Evolutionary conservation across 2,888 invertebrate species (phyloP), one percentile per base, ranked within the genome.

Genomic region (Oscheius onirici): DNA sequence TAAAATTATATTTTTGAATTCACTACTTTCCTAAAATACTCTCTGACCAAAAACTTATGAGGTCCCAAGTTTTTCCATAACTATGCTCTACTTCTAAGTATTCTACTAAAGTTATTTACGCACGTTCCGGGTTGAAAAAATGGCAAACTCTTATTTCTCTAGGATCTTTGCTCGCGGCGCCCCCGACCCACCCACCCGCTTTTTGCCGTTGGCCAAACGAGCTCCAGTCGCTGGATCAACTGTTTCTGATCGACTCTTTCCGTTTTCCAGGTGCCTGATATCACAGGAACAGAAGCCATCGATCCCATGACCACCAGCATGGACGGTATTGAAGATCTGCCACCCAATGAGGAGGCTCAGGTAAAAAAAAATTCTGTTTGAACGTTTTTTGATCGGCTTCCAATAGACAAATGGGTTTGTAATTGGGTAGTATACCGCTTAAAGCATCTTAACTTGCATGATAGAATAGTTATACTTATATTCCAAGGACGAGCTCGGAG

Each of bases 261-360:
- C 41, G 28, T 24, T 24, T 54, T 66, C 20, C 43, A 86, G 86
- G 86, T 86, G 58, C 86, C 86, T 51, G 86, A 86, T 71, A 86
- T 86, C 77, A 82, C 84, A 51, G 83, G 83, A 75, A 84, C 85
- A 55, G 85, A 84, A 71, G 77, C 77, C 75, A 77, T 83, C 71
- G 86, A 86, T 72, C 85, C 83, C 55, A 86, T 86, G 86, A 86
- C 86, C 17, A 86, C 85, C 34, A 84, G 84, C 72, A 83, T 86
- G 84, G 86, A 86, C 75, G 86, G 85, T 55, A 86, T 86, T 70
- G 86, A 86, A 70, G 86, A 86, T 41, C 75, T 86, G 41, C 85
- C 85, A 46, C 74, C 76, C 10, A 80, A 79, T 43, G 84, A 34
- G 34, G 34, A 34, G 34, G 20, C 49, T 20, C 49, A 20, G 17